Percentiles rank a stretch among this genome's conserved stretches.
Evolutionary conservation across 1,140 invertebrate species (phyloP).

Genomic region (Parapsyche elsis): DNA sequence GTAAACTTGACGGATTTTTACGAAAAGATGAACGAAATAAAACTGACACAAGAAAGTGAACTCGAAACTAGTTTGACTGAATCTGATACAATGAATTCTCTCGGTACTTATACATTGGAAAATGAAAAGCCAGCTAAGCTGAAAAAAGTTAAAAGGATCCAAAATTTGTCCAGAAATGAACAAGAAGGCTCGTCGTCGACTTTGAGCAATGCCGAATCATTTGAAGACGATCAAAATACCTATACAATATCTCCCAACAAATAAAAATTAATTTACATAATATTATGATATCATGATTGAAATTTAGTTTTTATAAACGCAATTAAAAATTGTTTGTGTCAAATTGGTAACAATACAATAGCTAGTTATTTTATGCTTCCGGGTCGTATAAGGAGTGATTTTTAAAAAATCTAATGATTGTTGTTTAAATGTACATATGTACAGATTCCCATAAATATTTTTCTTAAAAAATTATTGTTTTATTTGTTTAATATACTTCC

Average conservation of each 20-base stretch:
- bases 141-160: slow-evolving; percentile 40
- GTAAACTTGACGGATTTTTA: slow-evolving; percentile 50
- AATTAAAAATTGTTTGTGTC: too few relatives aligned
- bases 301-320: too few relatives aligned
- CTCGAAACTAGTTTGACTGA: neutral
- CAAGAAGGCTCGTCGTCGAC: slow-evolving; percentile 47
- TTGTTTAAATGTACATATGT: too few relatives aligned
- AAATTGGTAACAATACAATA: too few relatives aligned
- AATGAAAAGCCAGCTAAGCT: slow-evolving; percentile 17
- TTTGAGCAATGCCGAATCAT: slow-evolving; percentile 51
- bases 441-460: too few relatives aligned
- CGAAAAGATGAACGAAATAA: slow-evolving; percentile 36
- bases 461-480: too few relatives aligned
- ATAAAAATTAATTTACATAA: too few relatives aligned
- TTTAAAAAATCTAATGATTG: too few relatives aligned
- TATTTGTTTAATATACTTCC: too few relatives aligned
- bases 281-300: too few relatives aligned
- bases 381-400: too few relatives aligned
- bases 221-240: slow-evolving; percentile 51
- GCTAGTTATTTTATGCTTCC: too few relatives aligned
- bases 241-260: slow-evolving; percentile 51
- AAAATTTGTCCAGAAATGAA: slow-evolving; percentile 16
- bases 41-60: neutral
- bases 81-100: neutral
- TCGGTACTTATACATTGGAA: slow-evolving; percentile 32